These are phyloP conservation scores for Neoitamus cyanurus DNA, from an alignment of 2,888 invertebrate genomes.

Conservation along the genomic window DNA sequence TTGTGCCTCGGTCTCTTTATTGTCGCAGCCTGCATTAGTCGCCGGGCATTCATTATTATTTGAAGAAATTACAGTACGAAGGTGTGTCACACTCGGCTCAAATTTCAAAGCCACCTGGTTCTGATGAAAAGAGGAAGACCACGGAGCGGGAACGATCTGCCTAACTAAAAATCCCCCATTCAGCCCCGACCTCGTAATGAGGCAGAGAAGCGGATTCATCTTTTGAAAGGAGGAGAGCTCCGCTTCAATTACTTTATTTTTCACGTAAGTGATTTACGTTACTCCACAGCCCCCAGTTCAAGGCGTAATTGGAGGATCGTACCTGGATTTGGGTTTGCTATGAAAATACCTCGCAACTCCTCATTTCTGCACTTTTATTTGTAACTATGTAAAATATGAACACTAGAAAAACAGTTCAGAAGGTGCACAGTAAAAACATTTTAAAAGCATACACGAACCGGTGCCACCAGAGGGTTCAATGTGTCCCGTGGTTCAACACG, in stretches of 20 bases:
- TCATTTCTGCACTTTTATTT: not conserved
- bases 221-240: not conserved
- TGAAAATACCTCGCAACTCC: not conserved
- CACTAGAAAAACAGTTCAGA: not conserved
- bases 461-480: not conserved
- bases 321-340: not conserved
- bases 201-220: not conserved
- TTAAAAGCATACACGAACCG: not conserved
- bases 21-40: slow-evolving; percentile 38
- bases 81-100: slow-evolving; percentile 33
- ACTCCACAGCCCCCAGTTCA: not conserved
- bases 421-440: not conserved
- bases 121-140: slow-evolving; percentile 25
- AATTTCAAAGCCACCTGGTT: slow-evolving; percentile 42
- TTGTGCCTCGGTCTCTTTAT: slow-evolving; percentile 16
- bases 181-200: not conserved
- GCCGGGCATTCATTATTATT: slow-evolving; percentile 25
- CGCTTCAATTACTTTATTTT: not conserved
- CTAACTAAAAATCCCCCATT: not conserved
- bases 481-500: not conserved
- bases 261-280: not conserved
- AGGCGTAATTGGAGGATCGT: not conserved
- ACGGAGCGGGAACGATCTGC: not conserved
- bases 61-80: slow-evolving; percentile 37
- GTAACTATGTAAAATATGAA: not conserved